A percentile compares a stretch with the other conserved stretches of the same genome.
phyloP scores from a whole-genome alignment of 2,797 vertebrate genomes.

The Gallinago nigripennis region DNA sequence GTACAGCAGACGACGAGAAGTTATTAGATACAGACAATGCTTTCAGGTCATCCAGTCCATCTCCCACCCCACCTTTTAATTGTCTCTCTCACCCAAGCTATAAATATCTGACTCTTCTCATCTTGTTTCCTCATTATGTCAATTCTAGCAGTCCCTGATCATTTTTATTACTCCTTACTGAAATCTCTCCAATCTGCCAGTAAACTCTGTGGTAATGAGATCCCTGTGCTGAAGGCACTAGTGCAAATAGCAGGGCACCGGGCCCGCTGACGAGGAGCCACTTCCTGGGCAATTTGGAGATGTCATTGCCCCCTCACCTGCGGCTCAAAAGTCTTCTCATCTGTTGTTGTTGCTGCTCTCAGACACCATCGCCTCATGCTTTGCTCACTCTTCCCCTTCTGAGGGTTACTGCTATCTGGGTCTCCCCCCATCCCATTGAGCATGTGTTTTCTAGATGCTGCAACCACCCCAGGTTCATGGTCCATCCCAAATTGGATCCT shows the following conservation, averaged over 20 bases:
- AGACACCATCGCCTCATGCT: neutral
- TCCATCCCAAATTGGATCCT: neutral
- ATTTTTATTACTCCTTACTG: slow-evolving; percentile 65
- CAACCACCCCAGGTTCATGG: neutral
- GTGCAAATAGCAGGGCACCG: slow-evolving; percentile 11
- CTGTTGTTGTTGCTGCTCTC: neutral
- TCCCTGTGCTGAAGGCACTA: slow-evolving; percentile 27
- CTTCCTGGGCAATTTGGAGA: slow-evolving; percentile 16
- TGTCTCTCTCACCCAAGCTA: slow-evolving; percentile 56
- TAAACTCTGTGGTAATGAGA: slow-evolving; percentile 62
- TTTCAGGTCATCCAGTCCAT: slow-evolving; percentile 54
- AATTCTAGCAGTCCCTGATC: slow-evolving; percentile 67
- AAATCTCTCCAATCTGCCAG: slow-evolving; percentile 57
- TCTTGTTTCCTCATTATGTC: slow-evolving; percentile 69
- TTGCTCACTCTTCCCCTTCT: neutral
- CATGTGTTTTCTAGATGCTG: neutral
- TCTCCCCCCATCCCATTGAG: neutral
- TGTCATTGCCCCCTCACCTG: neutral
- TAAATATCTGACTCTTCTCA: slow-evolving; percentile 61
- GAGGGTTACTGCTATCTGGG: neutral
- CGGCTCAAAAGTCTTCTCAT: neutral
- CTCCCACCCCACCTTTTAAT: slow-evolving; percentile 62
- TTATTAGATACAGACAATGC: slow-evolving; percentile 49
- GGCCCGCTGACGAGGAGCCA: neutral
- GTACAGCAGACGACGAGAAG: neutral